A percentile compares a stretch with the other conserved stretches of the same genome.
Conservation (phyloP, 2,113 vertebrate species). For the Ctenomys sociabilis region DNA sequence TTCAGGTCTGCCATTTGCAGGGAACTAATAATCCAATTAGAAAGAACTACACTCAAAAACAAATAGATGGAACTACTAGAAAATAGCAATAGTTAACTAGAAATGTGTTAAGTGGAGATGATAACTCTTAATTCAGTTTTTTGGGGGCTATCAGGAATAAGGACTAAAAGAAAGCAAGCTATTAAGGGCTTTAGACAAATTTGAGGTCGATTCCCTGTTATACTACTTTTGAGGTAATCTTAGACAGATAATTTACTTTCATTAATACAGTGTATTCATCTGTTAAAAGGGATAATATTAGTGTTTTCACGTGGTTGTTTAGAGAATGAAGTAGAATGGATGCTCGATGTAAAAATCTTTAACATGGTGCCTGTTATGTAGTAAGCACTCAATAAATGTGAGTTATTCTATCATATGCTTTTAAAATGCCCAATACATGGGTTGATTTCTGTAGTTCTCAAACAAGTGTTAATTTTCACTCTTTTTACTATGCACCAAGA, state of each 20-base stretch:
- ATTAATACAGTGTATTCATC: not conserved
- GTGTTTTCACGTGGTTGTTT: not conserved
- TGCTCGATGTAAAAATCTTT: not conserved
- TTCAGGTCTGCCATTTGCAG: not conserved
- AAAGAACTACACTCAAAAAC: not conserved
- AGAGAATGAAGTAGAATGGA: not conserved
- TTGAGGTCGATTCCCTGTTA: not conserved
- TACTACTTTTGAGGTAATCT: not conserved
- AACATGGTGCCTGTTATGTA: not conserved
- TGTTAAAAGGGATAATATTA: not conserved
- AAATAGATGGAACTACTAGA: not conserved
- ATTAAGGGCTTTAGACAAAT: not conserved
- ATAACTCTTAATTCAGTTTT: not conserved
- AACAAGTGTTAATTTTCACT: slow-evolving; percentile 32
- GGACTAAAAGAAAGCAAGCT: slow-evolving; percentile 11
- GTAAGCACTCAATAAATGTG: not conserved
- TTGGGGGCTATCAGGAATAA: not conserved
- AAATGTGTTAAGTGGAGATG: slow-evolving; percentile 8
- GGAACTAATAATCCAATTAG: not conserved
- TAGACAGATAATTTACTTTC: not conserved
- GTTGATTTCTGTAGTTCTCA: not conserved
- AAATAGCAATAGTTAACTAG: not conserved
- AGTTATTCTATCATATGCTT: not conserved
- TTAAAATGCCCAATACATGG: not conserved
- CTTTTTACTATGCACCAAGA: slow-evolving; percentile 8